Evolutionary conservation across 2,113 vertebrate species (phyloP).

Genomic region (Alouatta palliata): DNA sequence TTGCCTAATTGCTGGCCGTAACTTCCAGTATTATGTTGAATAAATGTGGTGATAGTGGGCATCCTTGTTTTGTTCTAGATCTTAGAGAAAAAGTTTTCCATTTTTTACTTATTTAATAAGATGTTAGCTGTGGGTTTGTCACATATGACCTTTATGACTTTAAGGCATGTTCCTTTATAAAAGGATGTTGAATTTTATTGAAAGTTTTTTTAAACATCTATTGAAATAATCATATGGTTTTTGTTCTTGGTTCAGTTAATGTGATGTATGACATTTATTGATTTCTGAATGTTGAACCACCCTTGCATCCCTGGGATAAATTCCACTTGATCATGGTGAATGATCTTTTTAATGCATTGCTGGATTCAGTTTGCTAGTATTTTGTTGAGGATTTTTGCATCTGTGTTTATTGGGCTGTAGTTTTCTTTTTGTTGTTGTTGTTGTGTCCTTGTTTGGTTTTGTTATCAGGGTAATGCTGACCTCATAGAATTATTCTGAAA

Average conservation of each 20-base stretch:
- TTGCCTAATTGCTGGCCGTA: neutral
- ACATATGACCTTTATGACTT: neutral
- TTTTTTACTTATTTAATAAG: neutral
- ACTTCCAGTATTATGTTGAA: neutral
- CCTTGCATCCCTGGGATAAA: neutral
- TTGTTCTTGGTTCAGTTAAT: neutral
- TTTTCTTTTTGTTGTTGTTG: neutral
- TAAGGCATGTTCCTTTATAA: neutral
- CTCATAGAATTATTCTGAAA: neutral
- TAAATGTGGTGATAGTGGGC: neutral
- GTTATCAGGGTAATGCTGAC: neutral
- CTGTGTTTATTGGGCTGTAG: neutral
- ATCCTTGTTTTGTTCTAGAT: neutral
- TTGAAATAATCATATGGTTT: neutral
- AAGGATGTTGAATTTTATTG: neutral
- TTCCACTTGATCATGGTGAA: neutral
- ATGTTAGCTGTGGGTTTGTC: neutral
- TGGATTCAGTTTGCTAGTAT: neutral
- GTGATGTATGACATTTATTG: neutral
- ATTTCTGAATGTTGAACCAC: neutral
- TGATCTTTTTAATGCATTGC: neutral
- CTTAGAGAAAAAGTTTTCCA: neutral
- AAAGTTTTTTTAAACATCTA: neutral
- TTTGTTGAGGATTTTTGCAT: neutral
- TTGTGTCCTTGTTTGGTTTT: neutral